Conservation (phyloP, 2,797 vertebrate species). For the Darevskia nairensis region DNA sequence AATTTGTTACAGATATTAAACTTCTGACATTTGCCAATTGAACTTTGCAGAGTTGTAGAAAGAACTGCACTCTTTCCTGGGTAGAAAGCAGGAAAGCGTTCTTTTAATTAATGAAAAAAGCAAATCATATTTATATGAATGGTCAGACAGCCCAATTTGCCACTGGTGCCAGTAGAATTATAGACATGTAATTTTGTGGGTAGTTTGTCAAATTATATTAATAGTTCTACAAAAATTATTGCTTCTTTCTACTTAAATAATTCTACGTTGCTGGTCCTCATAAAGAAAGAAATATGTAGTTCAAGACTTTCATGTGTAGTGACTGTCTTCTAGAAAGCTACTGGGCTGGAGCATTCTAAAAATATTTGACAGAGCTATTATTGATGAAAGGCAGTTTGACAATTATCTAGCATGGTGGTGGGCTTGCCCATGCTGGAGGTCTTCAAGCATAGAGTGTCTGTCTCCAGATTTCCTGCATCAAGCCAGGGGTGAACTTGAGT, state of each 20-base stretch:
- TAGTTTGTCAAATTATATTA: constrained; percentile 12
- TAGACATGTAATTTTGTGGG: constrained; percentile 15
- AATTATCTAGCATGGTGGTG: not conserved
- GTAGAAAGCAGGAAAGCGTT: not conserved
- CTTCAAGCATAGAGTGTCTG: not conserved
- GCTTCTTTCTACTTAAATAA: constrained; percentile 11
- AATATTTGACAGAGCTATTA: not conserved
- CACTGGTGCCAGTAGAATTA: constrained; percentile 11
- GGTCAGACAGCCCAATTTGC: not conserved
- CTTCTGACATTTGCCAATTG: not conserved
- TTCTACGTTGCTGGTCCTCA: not conserved
- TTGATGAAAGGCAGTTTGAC: not conserved
- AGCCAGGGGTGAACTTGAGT: not conserved
- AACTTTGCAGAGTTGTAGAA: not conserved
- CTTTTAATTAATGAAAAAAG: constrained; percentile 20
- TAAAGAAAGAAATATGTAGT: not conserved
- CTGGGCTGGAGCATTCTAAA: not conserved
- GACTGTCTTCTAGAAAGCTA: not conserved
- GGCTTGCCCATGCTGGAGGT: not conserved
- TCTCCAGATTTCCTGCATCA: not conserved
- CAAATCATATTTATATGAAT: constrained; percentile 10
- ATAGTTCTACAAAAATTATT: not conserved
- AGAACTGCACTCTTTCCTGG: not conserved
- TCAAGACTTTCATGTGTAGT: not conserved
- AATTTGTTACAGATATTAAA: not conserved